A percentile compares a stretch with the other conserved stretches of the same genome.
Conservation (phyloP, 2,113 vertebrate species). For the Melanerpes formicivorus region DNA sequence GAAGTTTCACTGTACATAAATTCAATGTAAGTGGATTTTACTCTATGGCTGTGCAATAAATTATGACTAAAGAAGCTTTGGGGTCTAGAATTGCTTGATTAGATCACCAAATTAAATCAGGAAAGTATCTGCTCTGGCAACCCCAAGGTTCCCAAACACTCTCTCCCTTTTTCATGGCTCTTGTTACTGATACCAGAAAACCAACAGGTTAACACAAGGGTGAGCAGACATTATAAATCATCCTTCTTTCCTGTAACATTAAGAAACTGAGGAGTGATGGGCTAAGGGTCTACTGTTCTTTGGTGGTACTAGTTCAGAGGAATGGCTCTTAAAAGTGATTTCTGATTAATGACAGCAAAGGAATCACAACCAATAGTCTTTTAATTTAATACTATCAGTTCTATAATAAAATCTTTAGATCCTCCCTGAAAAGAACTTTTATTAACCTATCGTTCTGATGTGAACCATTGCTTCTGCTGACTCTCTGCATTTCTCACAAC, state of each 20-base stretch:
- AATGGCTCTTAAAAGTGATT: not conserved
- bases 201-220: not conserved
- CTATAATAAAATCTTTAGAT: not conserved
- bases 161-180: not conserved
- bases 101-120: not conserved
- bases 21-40: not conserved
- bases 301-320: not conserved
- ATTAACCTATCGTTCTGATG: slow-evolving; percentile 10
- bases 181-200: not conserved
- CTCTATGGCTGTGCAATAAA: not conserved
- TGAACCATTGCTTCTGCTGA: not conserved
- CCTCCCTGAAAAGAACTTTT: slow-evolving; percentile 48
- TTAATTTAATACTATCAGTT: not conserved
- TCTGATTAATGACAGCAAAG: not conserved
- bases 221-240: not conserved
- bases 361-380: not conserved
- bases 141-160: not conserved
- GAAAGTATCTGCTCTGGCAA: not conserved
- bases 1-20: not conserved
- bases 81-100: not conserved
- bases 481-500: not conserved
- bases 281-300: not conserved
- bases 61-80: not conserved
- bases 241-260: not conserved
- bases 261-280: not conserved